A percentile compares a stretch with the other conserved stretches of the same genome.
phyloP scores from a whole-genome alignment of 2,888 invertebrate genomes.

The Epirrita christyi region DNA sequence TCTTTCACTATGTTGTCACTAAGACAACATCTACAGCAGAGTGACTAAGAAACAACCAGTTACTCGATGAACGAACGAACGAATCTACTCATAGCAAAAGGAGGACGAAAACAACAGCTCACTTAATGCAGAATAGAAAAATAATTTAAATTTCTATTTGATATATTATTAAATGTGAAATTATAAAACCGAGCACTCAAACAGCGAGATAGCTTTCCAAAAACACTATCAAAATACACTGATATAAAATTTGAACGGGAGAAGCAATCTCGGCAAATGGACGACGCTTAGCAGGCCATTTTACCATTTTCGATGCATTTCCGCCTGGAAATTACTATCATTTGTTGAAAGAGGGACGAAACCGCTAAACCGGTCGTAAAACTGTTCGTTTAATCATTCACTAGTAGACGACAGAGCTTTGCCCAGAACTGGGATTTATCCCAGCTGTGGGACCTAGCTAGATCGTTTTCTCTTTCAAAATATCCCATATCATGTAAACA shows the following conservation, averaged over 20 bases:
- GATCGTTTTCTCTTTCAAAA: no score
- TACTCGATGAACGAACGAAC: not conserved
- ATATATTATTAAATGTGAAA: slow-evolving; percentile 19
- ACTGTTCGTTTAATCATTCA: slow-evolving; percentile 50
- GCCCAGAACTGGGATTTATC: no score
- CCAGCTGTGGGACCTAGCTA: no score
- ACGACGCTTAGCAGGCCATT: slow-evolving; percentile 77
- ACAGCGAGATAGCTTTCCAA: slow-evolving; percentile 17
- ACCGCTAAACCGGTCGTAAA: slow-evolving; percentile 60
- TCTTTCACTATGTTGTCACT: no score
- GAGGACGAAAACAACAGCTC: not conserved
- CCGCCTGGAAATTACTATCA: slow-evolving; percentile 79
- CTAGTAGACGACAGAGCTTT: not conserved
- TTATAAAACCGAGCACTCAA: slow-evolving; percentile 7
- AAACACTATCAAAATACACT: slow-evolving; percentile 52
- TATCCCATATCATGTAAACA: no score
- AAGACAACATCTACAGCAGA: no score
- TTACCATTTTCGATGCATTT: slow-evolving; percentile 80
- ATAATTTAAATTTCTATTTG: slow-evolving; percentile 24
- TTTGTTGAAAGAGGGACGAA: slow-evolving; percentile 74
- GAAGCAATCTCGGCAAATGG: slow-evolving; percentile 76
- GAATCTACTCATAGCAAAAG: not conserved
- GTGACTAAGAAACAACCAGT: not conserved
- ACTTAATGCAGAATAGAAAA: slow-evolving; percentile 12
- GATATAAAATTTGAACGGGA: slow-evolving; percentile 68